Evolutionary conservation across 2,888 invertebrate genomes (phyloP).

Genomic region (Heliconius sara): DNA sequence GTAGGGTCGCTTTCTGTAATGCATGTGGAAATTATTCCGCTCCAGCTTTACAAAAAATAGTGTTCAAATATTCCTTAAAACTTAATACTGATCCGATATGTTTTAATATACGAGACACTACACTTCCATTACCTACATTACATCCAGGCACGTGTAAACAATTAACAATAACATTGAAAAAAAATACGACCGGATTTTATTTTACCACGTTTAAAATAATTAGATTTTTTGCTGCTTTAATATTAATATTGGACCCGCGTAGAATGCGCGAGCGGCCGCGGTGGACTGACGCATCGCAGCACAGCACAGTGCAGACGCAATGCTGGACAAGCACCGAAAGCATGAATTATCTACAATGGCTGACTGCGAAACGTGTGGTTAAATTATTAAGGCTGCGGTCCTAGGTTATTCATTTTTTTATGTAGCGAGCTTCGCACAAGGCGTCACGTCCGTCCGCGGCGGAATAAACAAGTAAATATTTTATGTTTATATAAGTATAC

Average conservation of each 20-base stretch:
- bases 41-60: conserved; percentile 77
- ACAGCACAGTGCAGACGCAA: conserved; percentile 59
- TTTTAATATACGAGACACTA: conserved; percentile 43
- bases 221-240: conserved; percentile 34
- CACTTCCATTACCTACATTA: conserved; percentile 47
- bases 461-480: conserved; percentile 14
- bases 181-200: conserved; percentile 38
- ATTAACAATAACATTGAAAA: conserved; percentile 47
- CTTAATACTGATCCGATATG: conserved; percentile 54
- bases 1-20: conserved; percentile 83
- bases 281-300: conserved; percentile 51
- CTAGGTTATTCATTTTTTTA: neutral
- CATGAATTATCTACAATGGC: conserved; percentile 71
- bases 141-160: conserved; percentile 33
- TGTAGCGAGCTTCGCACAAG: neutral
- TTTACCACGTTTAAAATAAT: neutral
- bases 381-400: conserved; percentile 67
- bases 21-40: conserved; percentile 80
- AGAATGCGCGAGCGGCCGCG: conserved; percentile 66
- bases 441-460: neutral
- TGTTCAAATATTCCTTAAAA: conserved; percentile 54
- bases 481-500: conserved; percentile 11
- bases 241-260: conserved; percentile 50
- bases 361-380: conserved; percentile 69
- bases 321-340: conserved; percentile 60